Evolutionary conservation across 2,888 invertebrate genomes (phyloP), one percentile per base, ranked within the genome.

Genomic region (Watsonalla binaria): DNA sequence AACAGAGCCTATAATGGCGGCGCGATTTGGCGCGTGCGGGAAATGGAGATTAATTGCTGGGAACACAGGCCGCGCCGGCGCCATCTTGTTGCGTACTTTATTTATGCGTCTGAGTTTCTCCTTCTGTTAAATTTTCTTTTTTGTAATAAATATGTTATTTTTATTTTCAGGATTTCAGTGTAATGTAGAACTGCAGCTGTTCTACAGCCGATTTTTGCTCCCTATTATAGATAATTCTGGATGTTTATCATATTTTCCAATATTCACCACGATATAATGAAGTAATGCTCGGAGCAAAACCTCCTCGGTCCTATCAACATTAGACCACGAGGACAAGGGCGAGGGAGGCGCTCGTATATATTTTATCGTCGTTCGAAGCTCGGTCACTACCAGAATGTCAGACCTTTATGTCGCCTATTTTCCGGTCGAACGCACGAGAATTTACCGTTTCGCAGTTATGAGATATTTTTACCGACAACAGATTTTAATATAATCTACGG

Each of bases 371-470:
- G 74, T 74, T 74, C 76, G 74, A 72, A 76, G 74, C 70, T 77
- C 79, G 82, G 79, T 76, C 82, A 80, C 68, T 68, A 68, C 69
- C 83, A 81, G 79, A 78, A 82, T 79, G 81, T 74, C 74, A 79
- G 83, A 83, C 86, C 87, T 86, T 88, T 85, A 87, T 86, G 85
- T 83, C 82, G 81, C 82, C 86, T 83, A 90, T 90, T 90, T 89
- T 89, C 89, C 86, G 84, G 78, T 76, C 75, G 78, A 78, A 71
- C 76, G 84, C 80, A 73, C 86, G 75, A 78, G 86, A 81, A 88
- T 89, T 80, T 79, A 77, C 76, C 71, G 76, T 82, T 82, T 80
- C 76, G 78, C 69, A 72, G 80, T 79, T 79, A 81, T 68, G 72
- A 73, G 74, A 84, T 83, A 84, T 82, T 86, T 85, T 85, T 81